These are phyloP conservation scores for Catharus bicknelli DNA, from an alignment of 2,113 vertebrate genomes.

Conservation along the genomic window DNA sequence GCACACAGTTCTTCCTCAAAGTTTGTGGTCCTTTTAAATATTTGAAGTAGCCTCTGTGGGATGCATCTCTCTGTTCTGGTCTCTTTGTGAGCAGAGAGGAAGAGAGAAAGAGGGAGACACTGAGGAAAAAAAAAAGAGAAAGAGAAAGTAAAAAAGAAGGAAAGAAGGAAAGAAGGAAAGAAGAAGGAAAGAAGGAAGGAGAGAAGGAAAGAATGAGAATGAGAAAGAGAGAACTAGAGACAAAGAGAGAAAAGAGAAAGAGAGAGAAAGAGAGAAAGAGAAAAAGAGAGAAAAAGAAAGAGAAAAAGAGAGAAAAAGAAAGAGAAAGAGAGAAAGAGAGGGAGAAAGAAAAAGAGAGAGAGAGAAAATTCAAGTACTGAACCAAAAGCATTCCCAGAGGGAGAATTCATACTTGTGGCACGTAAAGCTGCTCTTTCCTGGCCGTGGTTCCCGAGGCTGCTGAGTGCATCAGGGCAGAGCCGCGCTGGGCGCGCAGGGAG, in stretches of 20 bases:
- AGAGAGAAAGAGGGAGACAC: neutral
- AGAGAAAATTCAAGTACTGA: neutral
- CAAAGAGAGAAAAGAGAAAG: rapidly evolving
- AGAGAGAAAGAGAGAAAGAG: rapidly evolving
- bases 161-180: rapidly evolving
- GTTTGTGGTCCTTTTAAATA: neutral
- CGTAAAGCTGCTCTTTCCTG: rapidly evolving
- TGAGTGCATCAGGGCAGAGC: rapidly evolving
- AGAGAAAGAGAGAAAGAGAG: neutral
- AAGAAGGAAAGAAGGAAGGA: rapidly evolving
- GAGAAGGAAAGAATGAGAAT: neutral
- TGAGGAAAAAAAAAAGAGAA: neutral
- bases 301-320: neutral
- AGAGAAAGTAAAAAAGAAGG: rapidly evolving
- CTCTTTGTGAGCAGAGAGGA: neutral
- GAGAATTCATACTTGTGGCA: neutral
- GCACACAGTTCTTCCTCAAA: neutral
- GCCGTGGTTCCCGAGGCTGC: rapidly evolving
- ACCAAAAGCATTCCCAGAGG: neutral
- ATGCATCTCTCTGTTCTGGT: neutral
- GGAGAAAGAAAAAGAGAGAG: neutral
- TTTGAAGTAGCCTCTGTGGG: neutral
- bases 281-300: rapidly evolving
- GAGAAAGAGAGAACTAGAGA: too few relatives aligned
- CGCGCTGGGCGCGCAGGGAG: rapidly evolving